Evolutionary conservation across 2,888 invertebrate genomes (phyloP), one percentile per base, ranked within the genome.

Genomic region (Acleris sparsana): DNA sequence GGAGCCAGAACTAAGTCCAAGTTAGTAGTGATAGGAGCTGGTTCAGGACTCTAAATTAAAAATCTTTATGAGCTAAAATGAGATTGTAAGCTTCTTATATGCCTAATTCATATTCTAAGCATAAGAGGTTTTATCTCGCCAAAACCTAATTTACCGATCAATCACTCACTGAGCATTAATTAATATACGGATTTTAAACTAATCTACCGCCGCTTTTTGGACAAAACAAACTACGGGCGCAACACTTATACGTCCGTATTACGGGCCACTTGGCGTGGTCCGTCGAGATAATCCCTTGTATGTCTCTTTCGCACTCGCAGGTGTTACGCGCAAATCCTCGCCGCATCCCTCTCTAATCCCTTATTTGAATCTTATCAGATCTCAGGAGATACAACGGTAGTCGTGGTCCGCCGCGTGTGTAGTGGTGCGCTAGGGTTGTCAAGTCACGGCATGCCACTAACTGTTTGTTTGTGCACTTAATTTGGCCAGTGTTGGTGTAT

Each of bases 321-420:
- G 74, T 76, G 78, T 75, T 74, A 75, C 77, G 80, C 79, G 88
- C 89, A 92, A 90, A 92, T 92, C 92, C 90, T 87, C 82, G 75
- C 73, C 75, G 72, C 81, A 79, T 89, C 89, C 85, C 83, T 67
- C 82, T 92, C 92, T 93, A 93, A 93, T 93, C 93, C 92, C 92
- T 93, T 93, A 93, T 93, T 93, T 93, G 93, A 93, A 93, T 93
- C 93, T 93, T 93, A 93, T 93, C 93, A 92, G 93, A 92, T 93
- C 92, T 89, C 90, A 82, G 86, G 89, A 92, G 89, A 88, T 88
- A 87, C 87, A 86, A 85, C 88, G 86, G 87, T 86, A 86, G 87
- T 84, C 81, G 83, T 76, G 78, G 81, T 80, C 80, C 84, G 77
- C 76, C 78, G 80, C 83, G 84, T 82, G 84, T 88, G 89, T 88